phyloP scores from a whole-genome alignment of 2,797 vertebrate genomes.

The Oreortyx pictus region DNA sequence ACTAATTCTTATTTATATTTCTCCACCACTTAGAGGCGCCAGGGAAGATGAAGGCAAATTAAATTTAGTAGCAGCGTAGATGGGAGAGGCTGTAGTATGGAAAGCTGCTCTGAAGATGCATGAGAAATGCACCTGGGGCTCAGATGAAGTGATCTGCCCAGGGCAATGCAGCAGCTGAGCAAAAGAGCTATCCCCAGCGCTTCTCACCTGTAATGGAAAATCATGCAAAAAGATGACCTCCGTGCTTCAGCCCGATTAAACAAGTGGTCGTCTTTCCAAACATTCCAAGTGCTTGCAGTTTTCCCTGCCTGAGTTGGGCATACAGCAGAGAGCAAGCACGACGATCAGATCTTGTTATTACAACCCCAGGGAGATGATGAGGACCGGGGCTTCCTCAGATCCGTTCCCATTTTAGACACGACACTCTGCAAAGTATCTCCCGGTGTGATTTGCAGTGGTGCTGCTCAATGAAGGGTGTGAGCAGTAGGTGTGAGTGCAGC shows the following conservation, averaged over 20 bases:
- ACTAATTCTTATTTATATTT: background rate
- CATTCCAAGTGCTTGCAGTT: background rate
- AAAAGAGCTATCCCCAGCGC: accelerated
- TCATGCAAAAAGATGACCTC: background rate
- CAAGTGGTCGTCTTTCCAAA: background rate
- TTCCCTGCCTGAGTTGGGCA: background rate
- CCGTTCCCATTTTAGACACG: accelerated
- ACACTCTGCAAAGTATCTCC: background rate
- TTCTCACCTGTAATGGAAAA: background rate
- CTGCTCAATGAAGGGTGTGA: background rate
- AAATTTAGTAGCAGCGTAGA: background rate
- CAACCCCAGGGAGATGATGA: background rate
- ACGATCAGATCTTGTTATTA: accelerated
- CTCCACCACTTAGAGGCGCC: background rate
- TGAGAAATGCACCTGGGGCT: background rate
- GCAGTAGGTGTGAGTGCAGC: background rate
- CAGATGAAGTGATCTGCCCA: background rate
- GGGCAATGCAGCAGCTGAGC: background rate
- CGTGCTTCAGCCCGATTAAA: background rate
- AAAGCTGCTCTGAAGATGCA: background rate
- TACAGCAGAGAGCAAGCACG: background rate
- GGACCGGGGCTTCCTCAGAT: background rate
- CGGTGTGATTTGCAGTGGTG: background rate
- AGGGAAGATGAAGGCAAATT: background rate
- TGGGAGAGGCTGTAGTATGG: background rate